Conservation (phyloP, 2,797 vertebrate genomes). For the Peromyscus attwateri region DNA sequence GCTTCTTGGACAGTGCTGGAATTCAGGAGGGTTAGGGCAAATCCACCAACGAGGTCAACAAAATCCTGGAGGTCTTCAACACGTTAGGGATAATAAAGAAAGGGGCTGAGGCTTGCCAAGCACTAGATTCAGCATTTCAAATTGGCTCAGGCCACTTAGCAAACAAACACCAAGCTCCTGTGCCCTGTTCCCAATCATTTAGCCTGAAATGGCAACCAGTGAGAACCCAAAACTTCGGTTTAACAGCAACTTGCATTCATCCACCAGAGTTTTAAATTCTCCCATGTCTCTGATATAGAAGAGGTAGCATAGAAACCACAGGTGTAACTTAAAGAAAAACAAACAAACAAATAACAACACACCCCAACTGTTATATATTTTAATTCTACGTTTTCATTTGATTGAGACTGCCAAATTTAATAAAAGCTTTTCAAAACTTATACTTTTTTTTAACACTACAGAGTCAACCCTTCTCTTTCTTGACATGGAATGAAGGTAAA, state of each 20-base stretch:
- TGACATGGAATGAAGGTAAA: not conserved
- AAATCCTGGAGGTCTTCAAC: not conserved
- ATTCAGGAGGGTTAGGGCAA: not conserved
- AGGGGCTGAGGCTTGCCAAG: not conserved
- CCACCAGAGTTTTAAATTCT: not conserved
- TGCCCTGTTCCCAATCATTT: not conserved
- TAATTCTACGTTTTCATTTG: slow-evolving; percentile 43
- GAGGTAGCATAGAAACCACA: not conserved
- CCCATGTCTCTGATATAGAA: not conserved
- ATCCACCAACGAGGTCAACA: not conserved
- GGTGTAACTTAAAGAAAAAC: not conserved
- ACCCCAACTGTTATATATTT: not conserved
- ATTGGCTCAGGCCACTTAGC: not conserved
- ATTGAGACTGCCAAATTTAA: not conserved
- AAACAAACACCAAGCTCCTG: not conserved
- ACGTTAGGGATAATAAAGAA: not conserved
- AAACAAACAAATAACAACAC: not conserved
- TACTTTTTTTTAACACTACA: not conserved
- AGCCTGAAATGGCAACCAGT: not conserved
- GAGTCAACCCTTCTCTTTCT: not conserved
- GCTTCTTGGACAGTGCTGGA: not conserved
- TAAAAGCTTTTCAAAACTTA: not conserved
- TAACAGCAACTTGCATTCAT: not conserved
- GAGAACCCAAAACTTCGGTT: not conserved
- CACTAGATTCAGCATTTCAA: not conserved